These are phyloP conservation scores for Symphodus melops DNA, from an alignment of 2,113 vertebrate species.

Conservation along the genomic window DNA sequence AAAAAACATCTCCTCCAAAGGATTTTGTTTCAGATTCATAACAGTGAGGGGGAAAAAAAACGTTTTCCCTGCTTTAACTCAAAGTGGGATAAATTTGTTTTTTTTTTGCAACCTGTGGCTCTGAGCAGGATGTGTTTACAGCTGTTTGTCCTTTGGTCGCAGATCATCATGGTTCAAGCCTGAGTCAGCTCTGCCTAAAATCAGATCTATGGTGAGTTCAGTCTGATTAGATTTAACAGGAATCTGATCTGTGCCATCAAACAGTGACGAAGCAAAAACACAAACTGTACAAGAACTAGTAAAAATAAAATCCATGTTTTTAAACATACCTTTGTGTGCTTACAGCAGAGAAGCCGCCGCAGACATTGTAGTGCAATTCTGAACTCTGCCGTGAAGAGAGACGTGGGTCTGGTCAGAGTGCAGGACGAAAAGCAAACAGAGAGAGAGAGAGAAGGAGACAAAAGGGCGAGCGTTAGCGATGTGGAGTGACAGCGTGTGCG, in stretches of 20 bases:
- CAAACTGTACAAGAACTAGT: neutral
- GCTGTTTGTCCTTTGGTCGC: neutral
- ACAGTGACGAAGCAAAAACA: slow-evolving; percentile 9
- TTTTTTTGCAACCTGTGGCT: slow-evolving; percentile 23
- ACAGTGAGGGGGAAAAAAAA: neutral
- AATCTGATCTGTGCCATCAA: neutral
- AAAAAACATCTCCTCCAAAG: neutral
- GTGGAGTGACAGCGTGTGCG: slow-evolving; percentile 20
- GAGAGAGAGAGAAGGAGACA: slow-evolving; percentile 43
- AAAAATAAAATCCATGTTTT: neutral
- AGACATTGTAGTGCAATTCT: slow-evolving; percentile 82
- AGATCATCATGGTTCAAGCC: slow-evolving; percentile 12
- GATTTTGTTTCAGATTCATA: slow-evolving; percentile 11
- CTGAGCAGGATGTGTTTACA: slow-evolving; percentile 41
- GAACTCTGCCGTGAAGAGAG: slow-evolving; percentile 74
- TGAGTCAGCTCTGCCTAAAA: slow-evolving; percentile 20
- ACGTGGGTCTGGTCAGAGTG: slow-evolving; percentile 69
- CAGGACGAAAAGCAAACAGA: slow-evolving; percentile 65
- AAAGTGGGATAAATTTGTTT: slow-evolving; percentile 12
- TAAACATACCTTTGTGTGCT: slow-evolving; percentile 77
- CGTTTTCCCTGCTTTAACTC: neutral
- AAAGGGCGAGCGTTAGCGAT: slow-evolving; percentile 56
- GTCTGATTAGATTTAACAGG: too few relatives aligned
- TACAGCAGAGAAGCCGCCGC: slow-evolving; percentile 79
- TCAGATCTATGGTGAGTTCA: neutral